A percentile compares a stretch with the other conserved stretches of the same genome.
Conservation (phyloP, 2,888 invertebrate species). For the Drosophila vallismaia region DNA sequence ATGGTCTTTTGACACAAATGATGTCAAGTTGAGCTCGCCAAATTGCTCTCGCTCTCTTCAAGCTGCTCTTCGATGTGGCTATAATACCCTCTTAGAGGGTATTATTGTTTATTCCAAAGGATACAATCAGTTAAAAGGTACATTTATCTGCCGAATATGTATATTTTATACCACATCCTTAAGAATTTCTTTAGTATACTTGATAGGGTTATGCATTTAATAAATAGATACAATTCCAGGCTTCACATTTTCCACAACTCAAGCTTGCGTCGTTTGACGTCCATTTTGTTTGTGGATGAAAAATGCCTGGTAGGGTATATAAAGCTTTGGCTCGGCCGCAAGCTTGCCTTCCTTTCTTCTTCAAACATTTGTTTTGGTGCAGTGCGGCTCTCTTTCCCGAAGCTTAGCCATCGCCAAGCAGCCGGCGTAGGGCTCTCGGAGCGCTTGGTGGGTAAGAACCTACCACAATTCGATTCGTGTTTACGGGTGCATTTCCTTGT, state of each 20-base stretch:
- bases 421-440: slow-evolving; percentile 12
- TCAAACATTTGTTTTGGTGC: slow-evolving; percentile 78
- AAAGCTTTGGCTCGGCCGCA: not conserved
- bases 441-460: slow-evolving; percentile 56
- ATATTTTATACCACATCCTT: too few species aligned
- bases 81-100: slow-evolving; percentile 1
- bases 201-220: too few species aligned
- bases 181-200: too few species aligned
- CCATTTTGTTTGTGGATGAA: too few species aligned
- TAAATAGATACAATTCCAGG: too few species aligned
- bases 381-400: slow-evolving; percentile 38
- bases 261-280: not conserved
- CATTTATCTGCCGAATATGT: too few species aligned
- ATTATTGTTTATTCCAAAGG: not conserved
- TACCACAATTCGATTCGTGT: slow-evolving; percentile 72
- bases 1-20: slow-evolving; percentile 84
- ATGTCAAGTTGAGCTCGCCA: slow-evolving; percentile 82
- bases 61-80: slow-evolving; percentile 6
- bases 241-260: too few species aligned
- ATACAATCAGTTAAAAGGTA: not conserved
- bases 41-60: slow-evolving; percentile 11
- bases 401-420: not conserved
- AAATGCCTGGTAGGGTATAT: not conserved
- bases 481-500: slow-evolving; percentile 76
- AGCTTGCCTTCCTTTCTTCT: slow-evolving; percentile 10